Base-by-base conservation (phyloP, 1,140 invertebrate genomes). In the Drosophila azteca region DNA sequence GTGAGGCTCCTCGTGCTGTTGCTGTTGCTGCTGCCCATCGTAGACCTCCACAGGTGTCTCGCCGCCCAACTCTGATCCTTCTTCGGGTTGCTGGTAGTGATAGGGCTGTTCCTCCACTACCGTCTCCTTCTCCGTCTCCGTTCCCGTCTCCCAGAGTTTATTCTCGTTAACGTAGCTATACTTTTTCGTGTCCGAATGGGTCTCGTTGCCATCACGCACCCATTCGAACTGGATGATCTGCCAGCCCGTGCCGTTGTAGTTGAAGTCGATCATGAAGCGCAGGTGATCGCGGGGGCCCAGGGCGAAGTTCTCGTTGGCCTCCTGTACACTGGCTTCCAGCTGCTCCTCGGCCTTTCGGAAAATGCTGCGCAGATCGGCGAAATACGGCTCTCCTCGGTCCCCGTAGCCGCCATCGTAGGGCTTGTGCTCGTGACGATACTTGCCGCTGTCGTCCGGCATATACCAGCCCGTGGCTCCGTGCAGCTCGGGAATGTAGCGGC, bases 381-480 rank as follows among this genome's bases (percentile, higher is more conserved):
- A 64, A 45, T 91, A 91, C 3, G 77, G 78, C 41, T 74, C 50
- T 0, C 90, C 90, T 1, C 87, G 68, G 70, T 91, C 90, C 0
- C 90, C 90, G 43, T 91, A 91, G 8, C 90, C 90, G 9, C 90
- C 90, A 31, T 91, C 80, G 26, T 91, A 91, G 2, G 90, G 90
- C n/a, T 76, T 53, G 1, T 60, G 75, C n/a, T 90, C 77, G 39
- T 91, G 90, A 0, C 62, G 65, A 60, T 91, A 91, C 64, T 88
- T 91, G 4, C 90, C 90, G n/a, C 90, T 90, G 6, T 83, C 43
- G n/a, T 91, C 90, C 0, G 77, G 90, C 0, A 53, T 54, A 55
- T 91, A 91, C 67, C 77, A 79, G n/a, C 90, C 90, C 4, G 52
- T 55, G 0, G 70, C 76, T 4, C 90, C 90, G 24, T 89, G 67